A percentile compares a stretch with the other conserved stretches of the same genome.
These are phyloP conservation scores for Melanocharis versteri DNA, from an alignment of 2,113 vertebrate species.

Conservation along the genomic window DNA sequence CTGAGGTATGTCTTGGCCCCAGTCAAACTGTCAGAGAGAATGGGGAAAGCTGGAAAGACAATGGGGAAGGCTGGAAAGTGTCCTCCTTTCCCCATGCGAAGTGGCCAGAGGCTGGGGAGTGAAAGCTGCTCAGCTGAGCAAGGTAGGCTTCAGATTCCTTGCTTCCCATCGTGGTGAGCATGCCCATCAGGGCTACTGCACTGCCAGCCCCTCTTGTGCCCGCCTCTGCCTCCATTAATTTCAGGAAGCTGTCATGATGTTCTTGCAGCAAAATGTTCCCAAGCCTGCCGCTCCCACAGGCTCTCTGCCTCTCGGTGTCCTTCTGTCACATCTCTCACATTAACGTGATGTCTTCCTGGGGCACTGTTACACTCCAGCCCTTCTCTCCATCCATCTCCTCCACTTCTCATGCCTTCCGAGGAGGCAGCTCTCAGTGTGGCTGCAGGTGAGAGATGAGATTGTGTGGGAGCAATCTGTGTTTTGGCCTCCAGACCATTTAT, in stretches of 20 bases:
- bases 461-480: neutral
- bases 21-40: neutral
- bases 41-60: neutral
- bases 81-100: neutral
- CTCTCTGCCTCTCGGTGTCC: neutral
- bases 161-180: accelerated
- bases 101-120: neutral
- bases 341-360: neutral
- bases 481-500: constrained; percentile 11
- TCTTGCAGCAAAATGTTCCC: constrained; percentile 26
- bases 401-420: neutral
- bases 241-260: constrained; percentile 30
- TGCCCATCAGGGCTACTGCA: neutral
- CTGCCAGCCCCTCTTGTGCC: neutral
- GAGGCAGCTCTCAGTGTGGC: neutral
- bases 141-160: neutral
- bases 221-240: neutral
- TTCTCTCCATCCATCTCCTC: constrained; percentile 37
- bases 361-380: neutral
- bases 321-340: constrained; percentile 42
- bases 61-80: neutral
- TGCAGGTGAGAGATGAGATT: constrained; percentile 42
- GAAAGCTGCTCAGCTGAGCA: neutral
- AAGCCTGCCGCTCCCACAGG: neutral
- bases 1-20: neutral